phyloP scores from a whole-genome alignment of 2,888 invertebrate species.

The Archips xylosteana region DNA sequence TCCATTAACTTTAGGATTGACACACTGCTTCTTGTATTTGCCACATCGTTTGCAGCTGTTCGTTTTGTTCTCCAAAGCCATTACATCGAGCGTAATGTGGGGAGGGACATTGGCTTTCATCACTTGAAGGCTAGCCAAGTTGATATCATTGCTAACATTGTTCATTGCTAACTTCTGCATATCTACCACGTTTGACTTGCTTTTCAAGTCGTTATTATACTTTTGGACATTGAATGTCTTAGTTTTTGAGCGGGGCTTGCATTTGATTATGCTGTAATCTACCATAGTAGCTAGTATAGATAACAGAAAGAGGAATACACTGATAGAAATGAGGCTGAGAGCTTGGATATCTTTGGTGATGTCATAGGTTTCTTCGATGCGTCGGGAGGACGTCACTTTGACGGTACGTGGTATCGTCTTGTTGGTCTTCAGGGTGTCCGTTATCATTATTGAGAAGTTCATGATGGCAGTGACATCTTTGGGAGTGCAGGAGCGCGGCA shows the following conservation, averaged over 20 bases:
- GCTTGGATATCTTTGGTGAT: constrained; percentile 64
- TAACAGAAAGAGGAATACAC: constrained; percentile 61
- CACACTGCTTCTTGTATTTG: constrained; percentile 75
- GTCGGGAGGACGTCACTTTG: constrained; percentile 63
- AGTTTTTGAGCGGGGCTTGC: constrained; percentile 59
- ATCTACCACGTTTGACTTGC: constrained; percentile 48
- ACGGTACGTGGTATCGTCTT: constrained; percentile 67
- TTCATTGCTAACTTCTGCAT: constrained; percentile 52
- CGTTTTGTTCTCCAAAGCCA: constrained; percentile 63
- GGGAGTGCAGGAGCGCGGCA: constrained; percentile 75
- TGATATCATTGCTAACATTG: constrained; percentile 59
- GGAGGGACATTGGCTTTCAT: constrained; percentile 62
- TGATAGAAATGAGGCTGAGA: constrained; percentile 62
- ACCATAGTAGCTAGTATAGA: constrained; percentile 74
- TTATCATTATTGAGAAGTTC: constrained; percentile 78
- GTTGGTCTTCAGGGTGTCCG: constrained; percentile 71
- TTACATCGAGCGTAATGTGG: constrained; percentile 75
- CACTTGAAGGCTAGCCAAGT: constrained; percentile 64
- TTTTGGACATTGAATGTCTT: constrained; percentile 73
- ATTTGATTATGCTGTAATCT: constrained; percentile 71
- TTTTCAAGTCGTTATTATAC: constrained; percentile 55
- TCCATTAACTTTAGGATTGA: constrained; percentile 54
- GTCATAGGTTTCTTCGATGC: constrained; percentile 60
- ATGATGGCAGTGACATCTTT: constrained; percentile 77
- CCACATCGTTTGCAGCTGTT: constrained; percentile 75